Percentiles rank a stretch among this genome's conserved stretches.
phyloP scores from a whole-genome alignment of 2,888 invertebrate species.

The Bellardia bayeri region DNA sequence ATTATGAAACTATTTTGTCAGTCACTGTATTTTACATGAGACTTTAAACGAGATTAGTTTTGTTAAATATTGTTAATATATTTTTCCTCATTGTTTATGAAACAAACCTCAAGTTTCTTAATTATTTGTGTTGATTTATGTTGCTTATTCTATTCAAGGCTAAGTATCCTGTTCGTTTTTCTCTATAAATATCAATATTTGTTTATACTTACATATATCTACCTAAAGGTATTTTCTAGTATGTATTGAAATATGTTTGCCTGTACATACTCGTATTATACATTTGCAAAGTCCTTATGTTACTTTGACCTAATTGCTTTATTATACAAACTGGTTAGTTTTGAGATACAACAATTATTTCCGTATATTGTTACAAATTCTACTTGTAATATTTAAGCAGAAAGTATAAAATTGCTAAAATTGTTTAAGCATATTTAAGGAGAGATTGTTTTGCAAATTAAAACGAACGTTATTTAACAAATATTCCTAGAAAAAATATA shows the following conservation, averaged over 20 bases:
- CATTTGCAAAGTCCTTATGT: background rate
- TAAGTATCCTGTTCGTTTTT: background rate
- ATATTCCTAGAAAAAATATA: no score
- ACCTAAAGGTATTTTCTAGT: background rate
- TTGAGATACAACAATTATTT: slow-evolving; percentile 6
- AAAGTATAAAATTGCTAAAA: slow-evolving; percentile 19
- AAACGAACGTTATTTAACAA: background rate
- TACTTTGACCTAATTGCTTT: slow-evolving; percentile 37
- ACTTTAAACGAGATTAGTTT: background rate
- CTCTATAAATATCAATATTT: slow-evolving; percentile 1
- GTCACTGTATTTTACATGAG: no score
- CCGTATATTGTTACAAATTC: background rate
- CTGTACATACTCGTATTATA: background rate
- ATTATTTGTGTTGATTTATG: slow-evolving; percentile 1
- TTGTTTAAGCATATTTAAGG: background rate
- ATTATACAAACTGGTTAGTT: slow-evolving; percentile 13
- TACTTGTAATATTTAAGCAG: background rate
- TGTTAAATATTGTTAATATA: background rate
- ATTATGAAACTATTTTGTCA: no score
- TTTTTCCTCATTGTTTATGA: background rate
- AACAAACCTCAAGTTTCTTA: background rate
- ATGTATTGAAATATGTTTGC: background rate
- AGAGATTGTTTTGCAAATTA: background rate
- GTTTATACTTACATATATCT: background rate
- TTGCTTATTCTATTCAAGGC: background rate